phyloP scores from a whole-genome alignment of 2,113 vertebrate genomes.

The Actenoides hombroni region DNA sequence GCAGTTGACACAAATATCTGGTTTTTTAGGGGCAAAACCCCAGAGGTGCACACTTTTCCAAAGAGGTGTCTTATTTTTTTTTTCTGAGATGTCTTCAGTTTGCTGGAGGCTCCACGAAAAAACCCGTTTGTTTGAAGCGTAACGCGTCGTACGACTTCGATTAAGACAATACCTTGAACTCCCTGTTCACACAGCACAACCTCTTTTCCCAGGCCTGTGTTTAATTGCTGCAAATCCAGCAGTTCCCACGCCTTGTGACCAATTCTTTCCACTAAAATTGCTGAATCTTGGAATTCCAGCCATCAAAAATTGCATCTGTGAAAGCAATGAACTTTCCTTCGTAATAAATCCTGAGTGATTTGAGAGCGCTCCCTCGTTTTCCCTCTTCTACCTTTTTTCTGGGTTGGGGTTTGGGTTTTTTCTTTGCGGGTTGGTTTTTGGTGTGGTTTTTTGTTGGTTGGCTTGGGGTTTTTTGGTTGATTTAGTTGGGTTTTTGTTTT shows the following conservation, averaged over 20 bases:
- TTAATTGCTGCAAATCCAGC: constrained; percentile 3
- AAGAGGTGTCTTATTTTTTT: background rate
- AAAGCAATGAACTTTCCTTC: background rate
- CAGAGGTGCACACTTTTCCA: background rate
- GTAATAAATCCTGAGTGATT: background rate
- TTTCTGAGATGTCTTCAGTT: background rate
- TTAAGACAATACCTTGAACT: background rate
- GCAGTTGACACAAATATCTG: background rate
- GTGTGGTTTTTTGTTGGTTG: too few species aligned
- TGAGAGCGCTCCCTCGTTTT: background rate
- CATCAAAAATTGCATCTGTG: background rate
- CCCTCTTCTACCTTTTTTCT: background rate
- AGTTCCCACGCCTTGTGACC: background rate
- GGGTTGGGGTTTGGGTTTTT: background rate
- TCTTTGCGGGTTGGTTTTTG: too few species aligned
- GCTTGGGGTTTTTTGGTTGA: too few species aligned
- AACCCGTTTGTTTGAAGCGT: fast-evolving
- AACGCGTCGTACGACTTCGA: background rate
- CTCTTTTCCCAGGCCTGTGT: background rate
- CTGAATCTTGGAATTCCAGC: constrained; percentile 14
- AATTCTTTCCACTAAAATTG: constrained; percentile 21
- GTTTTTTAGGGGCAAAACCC: background rate
- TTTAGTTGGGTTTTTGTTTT: too few species aligned
- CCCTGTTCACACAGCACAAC: background rate
- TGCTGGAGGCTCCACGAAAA: background rate